Conservation (phyloP, 2,113 vertebrate genomes). For the Protobothrops mucrosquamatus region DNA sequence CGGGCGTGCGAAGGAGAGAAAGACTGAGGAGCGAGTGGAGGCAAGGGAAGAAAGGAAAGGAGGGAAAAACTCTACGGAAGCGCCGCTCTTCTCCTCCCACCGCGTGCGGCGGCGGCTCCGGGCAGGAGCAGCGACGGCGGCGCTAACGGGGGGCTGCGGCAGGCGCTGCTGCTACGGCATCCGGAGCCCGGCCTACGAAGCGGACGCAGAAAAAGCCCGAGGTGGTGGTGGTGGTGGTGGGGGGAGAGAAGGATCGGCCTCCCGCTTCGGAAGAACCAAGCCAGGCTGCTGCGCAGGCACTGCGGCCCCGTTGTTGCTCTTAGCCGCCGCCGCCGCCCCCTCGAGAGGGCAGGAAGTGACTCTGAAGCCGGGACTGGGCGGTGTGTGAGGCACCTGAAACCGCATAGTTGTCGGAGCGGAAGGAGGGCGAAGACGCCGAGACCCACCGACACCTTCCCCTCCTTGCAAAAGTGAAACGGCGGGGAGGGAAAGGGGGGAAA, state of each 20-base stretch:
- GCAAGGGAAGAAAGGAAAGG: not conserved
- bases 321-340: not conserved
- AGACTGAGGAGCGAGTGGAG: not conserved
- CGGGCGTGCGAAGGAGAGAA: not conserved
- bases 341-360: slow-evolving; percentile 6
- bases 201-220: not conserved
- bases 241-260: not conserved
- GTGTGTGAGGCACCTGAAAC: slow-evolving; percentile 3
- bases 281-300: not conserved
- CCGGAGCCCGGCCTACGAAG: not conserved
- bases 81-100: not conserved
- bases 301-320: not conserved
- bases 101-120: slow-evolving; percentile 26
- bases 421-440: not conserved
- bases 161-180: not conserved
- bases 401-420: not conserved
- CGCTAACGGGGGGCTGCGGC: not conserved
- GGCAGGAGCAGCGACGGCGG: slow-evolving; percentile 31
- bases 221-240: not conserved
- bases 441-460: not conserved
- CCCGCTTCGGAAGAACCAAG: not conserved
- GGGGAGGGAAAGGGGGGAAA: not conserved
- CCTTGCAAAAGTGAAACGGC: not conserved
- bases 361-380: not conserved
- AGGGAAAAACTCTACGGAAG: not conserved